Base-by-base conservation (phyloP, 2,797 vertebrate genomes). In the Coccyzus lansbergi region DNA sequence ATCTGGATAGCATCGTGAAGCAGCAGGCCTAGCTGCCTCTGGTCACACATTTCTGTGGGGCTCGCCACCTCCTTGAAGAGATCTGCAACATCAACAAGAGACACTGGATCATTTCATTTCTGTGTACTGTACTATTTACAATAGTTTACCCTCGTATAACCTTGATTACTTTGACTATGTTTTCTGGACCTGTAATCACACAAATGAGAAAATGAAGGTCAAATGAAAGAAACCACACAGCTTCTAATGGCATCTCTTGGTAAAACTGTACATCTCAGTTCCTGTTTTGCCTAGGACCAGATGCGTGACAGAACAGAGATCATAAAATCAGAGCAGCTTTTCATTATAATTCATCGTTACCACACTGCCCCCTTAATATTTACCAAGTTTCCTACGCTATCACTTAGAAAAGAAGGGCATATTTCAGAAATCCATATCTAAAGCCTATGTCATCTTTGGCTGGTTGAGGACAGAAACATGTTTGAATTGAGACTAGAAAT, bases 1-100 rank as follows among this genome's bases (percentile, higher is more conserved):
- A 99, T 98, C 98, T 99, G 99, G 94, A 99, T 99, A 83, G 99
- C 99, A 52, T 99, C 99, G 0, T 99, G 99, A 28, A 99, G 98
- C 77, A 99, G 97, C 64, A 99, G 98, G 16, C 99, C 99, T 12
- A 99, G 98, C 97, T 99, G 99, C 86, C 98, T 98, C 97, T 99
- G 99, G 97, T 99, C 99, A 26, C 99, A 99, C 38, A 98, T 99
- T 94, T 99, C 99, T 5, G 98, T 98, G 5, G 98, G 97, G 1
- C 98, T 99, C 0, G 98, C 98, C 78, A 99, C 99, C 97, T 99
- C 99, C 85, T 98, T 98, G 97, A 99, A 99, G 81, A 99, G 98
- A 97, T 98, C 99, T 99, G 95, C 9, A 94, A 95, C 40, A 75
- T 26, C 51, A 4, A 77, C 5, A 86, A 62, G 19, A 75, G 34